Base-by-base conservation (phyloP, 2,797 vertebrate species). In the Epinephelus malabaricus region DNA sequence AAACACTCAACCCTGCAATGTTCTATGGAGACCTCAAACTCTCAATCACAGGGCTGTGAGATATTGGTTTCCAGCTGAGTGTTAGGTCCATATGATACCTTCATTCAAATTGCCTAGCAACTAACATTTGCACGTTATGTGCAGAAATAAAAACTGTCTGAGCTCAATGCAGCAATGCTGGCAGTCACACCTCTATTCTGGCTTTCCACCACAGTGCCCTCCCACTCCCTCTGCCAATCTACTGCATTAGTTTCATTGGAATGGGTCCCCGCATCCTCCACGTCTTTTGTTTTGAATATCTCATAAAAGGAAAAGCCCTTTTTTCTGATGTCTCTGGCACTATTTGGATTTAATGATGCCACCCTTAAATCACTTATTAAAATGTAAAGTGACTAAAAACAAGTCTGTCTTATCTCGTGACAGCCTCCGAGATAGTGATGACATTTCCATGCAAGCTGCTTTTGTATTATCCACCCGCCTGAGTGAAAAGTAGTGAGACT, bases 341-440 rank as follows among this genome's bases (percentile, higher is more conserved):
- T 5, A 34, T 82, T 84, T 75, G 71, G 19, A 81, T 81, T 73
- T 72, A 82, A 79, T 68, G 73, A 84, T 58, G 59, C 69, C 62
- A 50, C 53, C 71, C 30, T 67, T 68, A 73, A 82, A 87, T 77
- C 79, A 72, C 73, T 83, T 76, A 56, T 58, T 59, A 62, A 82
- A 77, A 80, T 68, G 27, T 59, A 66, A 72, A 80, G 73, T 64
- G 64, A 72, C 55, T 76, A 43, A 72, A 34, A 79, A 75, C 60
- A 56, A 76, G 69, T 43, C 47, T 27, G 17, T 63, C 68, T 79
- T 55, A 67, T 63, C 68, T 78, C n/a, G 6, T 58, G 72, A 76
- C 72, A 74, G 76, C 67, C 62, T 71, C 64, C 6, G 25, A 76
- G 74, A 61, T 51, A 60, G 53, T 46, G 65, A 84, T 77, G 78